Evolutionary conservation across 2,888 invertebrate species (phyloP).

Genomic region (Catocala fraxini): DNA sequence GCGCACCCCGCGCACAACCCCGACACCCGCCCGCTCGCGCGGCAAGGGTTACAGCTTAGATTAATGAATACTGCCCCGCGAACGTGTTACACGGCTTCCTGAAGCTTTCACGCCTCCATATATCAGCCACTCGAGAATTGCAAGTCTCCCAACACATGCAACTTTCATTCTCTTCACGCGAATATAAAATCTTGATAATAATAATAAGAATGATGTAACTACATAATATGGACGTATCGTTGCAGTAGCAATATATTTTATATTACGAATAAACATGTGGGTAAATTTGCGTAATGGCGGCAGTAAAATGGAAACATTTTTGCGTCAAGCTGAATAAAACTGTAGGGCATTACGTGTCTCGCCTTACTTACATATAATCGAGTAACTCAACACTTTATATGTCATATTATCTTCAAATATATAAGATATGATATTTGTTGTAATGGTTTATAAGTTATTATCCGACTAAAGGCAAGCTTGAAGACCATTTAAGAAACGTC

Average conservation of each 20-base stretch:
- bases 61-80: constrained; percentile 69
- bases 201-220: constrained; percentile 37
- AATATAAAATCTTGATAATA: constrained; percentile 30
- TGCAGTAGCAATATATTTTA: constrained; percentile 78
- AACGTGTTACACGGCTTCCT: constrained; percentile 48
- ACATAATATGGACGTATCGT: constrained; percentile 54
- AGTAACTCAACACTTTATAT: constrained; percentile 3
- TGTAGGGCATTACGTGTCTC: constrained; percentile 30
- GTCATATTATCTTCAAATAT: not conserved
- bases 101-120: constrained; percentile 51
- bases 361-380: constrained; percentile 12
- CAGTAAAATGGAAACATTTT: constrained; percentile 72
- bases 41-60: constrained; percentile 75
- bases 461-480: too few relatives aligned
- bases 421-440: not conserved
- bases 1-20: constrained; percentile 33
- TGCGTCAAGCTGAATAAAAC: constrained; percentile 49
- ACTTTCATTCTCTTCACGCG: constrained; percentile 36
- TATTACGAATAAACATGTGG: constrained; percentile 86
- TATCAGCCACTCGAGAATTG: constrained; percentile 45
- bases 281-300: constrained; percentile 85
- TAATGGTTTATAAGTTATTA: too few relatives aligned
- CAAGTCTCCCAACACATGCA: constrained; percentile 11
- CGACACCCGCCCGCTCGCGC: constrained; percentile 31
- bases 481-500: too few relatives aligned